Evolutionary conservation across 1,140 invertebrate species (phyloP), one percentile per base, ranked within the genome.

Genomic region (Polypedilum vanderplanki): DNA sequence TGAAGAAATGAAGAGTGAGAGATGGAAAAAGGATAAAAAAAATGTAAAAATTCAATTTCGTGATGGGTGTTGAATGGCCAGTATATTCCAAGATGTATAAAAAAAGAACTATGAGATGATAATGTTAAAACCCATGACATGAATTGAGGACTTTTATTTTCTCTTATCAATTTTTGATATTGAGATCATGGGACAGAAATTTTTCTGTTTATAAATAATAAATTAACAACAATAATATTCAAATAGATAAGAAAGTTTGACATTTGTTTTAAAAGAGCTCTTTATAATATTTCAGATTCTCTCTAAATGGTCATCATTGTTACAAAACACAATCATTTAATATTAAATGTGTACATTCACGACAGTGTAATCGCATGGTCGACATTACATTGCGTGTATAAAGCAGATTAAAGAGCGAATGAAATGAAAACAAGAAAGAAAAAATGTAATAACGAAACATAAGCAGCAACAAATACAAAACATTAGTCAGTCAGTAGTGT

Each of bases 311-410:
- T 57, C 46, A 57, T 57, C 46, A 33, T 33, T 33, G 24, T 33
- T 33, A 33, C 24, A 33, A 33, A 33, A 33, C 24, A 33, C 24
- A 33, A 3, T 33, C 24, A 33, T 33, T 33, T 33, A 33, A 33
- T 57, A 57, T 57, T 57, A 57, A 57, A 57, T 57, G n/a, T 57
- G n/a, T 57, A 57, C n/a, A 57, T 33, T 33, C 24, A 57, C 12
- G 46, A 57, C 24, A 57, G 46, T 12, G 15, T 57, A 57, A 57
- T 57, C 46, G 46, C 46, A 57, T 57, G 46, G 12, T 57, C 46
- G 46, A 57, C 46, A 57, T 57, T 57, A 70, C 46, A 57, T 70
- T 70, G 65, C 65, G 65, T 70, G 65, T 18, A 17, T 70, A 70
- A 70, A 70, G 17, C 20, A 70, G 65, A 70, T 70, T 70, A 70